These are phyloP conservation scores for Volucella bombylans DNA, from an alignment of 2,888 invertebrate species.

Conservation along the genomic window DNA sequence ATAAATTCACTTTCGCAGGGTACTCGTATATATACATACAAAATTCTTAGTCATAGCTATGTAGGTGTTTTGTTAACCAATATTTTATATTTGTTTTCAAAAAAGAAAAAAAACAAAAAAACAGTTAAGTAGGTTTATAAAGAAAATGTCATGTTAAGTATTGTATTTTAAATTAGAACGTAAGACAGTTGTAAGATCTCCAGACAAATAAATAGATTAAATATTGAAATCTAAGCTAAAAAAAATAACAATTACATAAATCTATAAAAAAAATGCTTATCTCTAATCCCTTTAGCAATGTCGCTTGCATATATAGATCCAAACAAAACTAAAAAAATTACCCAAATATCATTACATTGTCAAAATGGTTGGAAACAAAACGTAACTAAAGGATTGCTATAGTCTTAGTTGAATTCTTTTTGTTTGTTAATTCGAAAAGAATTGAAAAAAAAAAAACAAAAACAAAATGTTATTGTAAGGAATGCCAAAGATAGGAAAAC, in stretches of 20 bases:
- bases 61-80: conserved; percentile 58
- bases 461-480: conserved; percentile 42
- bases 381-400: conserved; percentile 29
- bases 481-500: conserved; percentile 68
- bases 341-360: conserved; percentile 56
- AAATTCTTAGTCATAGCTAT: conserved; percentile 63
- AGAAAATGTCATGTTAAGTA: conserved; percentile 37
- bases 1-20: conserved; percentile 32
- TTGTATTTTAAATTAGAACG: conserved; percentile 46
- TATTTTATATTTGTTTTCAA: conserved; percentile 46
- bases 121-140: conserved; percentile 4
- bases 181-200: conserved; percentile 73
- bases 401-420: conserved; percentile 1
- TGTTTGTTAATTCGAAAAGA: conserved; percentile 33
- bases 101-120: conserved; percentile 20
- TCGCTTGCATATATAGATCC: conserved; percentile 56
- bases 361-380: conserved; percentile 55
- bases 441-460: conserved; percentile 5
- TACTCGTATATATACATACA: conserved; percentile 26
- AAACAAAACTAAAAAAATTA: conserved; percentile 41
- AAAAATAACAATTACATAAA: conserved; percentile 23
- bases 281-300: conserved; percentile 35
- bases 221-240: conserved; percentile 31
- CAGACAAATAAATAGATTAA: conserved; percentile 74
- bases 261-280: conserved; percentile 14